Conservation (phyloP, 2,113 vertebrate species). For the Picathartes gymnocephalus region DNA sequence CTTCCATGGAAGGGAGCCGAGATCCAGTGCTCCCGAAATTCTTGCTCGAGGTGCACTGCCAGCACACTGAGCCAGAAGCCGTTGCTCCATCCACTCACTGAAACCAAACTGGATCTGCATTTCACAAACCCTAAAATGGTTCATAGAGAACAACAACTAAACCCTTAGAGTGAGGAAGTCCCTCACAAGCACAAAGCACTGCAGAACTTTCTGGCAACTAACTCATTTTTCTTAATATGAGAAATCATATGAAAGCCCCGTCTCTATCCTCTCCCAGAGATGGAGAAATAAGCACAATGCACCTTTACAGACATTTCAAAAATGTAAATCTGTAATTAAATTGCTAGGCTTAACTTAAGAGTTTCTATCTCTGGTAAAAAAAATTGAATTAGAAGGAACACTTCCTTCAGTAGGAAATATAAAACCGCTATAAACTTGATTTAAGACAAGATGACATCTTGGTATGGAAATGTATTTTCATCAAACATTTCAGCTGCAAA, state of each 20-base stretch:
- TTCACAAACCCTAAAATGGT: background rate
- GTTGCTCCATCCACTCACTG: background rate
- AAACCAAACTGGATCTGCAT: no score
- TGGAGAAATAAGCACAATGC: background rate
- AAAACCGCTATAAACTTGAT: slow-evolving; percentile 29
- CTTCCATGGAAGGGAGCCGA: fast-evolving
- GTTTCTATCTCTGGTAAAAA: slow-evolving; percentile 2
- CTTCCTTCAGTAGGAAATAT: slow-evolving; percentile 20
- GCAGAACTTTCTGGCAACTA: background rate
- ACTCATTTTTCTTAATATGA: background rate
- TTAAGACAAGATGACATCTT: slow-evolving; percentile 37
- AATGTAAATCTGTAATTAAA: slow-evolving; percentile 36
- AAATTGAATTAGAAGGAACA: slow-evolving; percentile 13
- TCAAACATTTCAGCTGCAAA: slow-evolving; percentile 24
- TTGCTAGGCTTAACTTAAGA: background rate
- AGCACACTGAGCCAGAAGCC: fast-evolving
- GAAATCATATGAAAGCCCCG: background rate
- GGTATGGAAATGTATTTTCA: slow-evolving; percentile 29
- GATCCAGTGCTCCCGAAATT: fast-evolving
- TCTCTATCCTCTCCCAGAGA: background rate
- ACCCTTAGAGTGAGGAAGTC: background rate
- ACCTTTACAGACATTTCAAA: background rate
- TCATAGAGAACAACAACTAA: fast-evolving
- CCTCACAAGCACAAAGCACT: background rate
- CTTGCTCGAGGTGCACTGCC: fast-evolving